Evolutionary conservation across 1,140 invertebrate species (phyloP).

Genomic region (Drosophila persimilis): DNA sequence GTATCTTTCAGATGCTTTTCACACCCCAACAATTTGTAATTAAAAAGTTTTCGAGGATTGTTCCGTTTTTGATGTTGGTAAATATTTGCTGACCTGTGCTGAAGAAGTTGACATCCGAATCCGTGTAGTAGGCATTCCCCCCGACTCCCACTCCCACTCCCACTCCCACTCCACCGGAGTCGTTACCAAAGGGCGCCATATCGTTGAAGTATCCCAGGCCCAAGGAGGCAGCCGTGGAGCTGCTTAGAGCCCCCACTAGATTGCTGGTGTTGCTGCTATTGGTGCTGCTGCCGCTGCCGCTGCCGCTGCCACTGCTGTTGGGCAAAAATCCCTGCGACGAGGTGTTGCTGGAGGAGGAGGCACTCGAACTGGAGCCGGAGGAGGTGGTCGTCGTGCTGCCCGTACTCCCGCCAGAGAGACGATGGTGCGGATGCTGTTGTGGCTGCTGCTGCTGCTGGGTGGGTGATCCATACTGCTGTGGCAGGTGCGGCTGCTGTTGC

Average conservation of each 20-base stretch:
- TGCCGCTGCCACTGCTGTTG: conserved; percentile 2
- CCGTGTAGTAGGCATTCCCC: conserved; percentile 74
- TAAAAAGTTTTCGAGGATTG: conserved; percentile 39
- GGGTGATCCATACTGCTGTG: conserved; percentile 21
- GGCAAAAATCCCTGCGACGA: conserved; percentile 54
- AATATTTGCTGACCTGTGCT: conserved; percentile 75
- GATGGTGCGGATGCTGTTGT: conserved; percentile 57
- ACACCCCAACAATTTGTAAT: conserved; percentile 69
- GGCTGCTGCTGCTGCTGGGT: conserved; percentile 44
- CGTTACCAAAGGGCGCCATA: conserved; percentile 67
- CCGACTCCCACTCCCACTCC: background rate
- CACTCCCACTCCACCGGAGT: conserved; percentile 5
- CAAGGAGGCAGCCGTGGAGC: conserved; percentile 70
- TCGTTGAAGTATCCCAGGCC: conserved; percentile 79
- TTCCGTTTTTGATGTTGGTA: conserved; percentile 68
- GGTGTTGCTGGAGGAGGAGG: conserved; percentile 55
- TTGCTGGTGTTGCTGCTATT: conserved; percentile 27
- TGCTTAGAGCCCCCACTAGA: conserved; percentile 63
- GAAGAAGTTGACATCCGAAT: conserved; percentile 81
- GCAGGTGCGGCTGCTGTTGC: conserved; percentile 36
- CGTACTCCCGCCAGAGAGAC: conserved; percentile 76
- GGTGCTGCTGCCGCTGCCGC: conserved; percentile 7
- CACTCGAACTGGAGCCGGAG: conserved; percentile 66
- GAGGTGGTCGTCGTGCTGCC: conserved; percentile 73
- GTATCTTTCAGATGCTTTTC: conserved; percentile 59